Evolutionary conservation across 2,797 vertebrate species (phyloP).

Genomic region (Chelmon rostratus): DNA sequence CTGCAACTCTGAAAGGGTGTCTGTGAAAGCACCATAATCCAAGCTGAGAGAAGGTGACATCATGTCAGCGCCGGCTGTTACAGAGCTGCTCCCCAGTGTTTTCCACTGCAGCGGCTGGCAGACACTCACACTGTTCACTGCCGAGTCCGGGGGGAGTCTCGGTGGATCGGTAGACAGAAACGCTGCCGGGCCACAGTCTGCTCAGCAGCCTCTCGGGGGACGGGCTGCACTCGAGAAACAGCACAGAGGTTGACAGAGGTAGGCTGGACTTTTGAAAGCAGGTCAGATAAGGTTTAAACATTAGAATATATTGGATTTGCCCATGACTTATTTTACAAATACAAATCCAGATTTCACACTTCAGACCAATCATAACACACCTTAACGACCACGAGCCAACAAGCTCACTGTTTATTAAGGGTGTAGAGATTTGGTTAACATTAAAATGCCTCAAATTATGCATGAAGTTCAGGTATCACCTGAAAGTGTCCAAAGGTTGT

Average conservation of each 20-base stretch:
- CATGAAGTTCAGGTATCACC: no score
- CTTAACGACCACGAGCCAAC: no score
- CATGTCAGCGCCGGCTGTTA: conserved; percentile 1
- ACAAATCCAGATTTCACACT: no score
- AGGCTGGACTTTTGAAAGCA: not conserved
- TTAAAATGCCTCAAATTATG: no score
- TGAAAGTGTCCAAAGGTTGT: no score
- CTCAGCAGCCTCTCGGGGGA: not conserved
- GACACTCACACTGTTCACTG: not conserved
- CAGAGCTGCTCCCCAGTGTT: not conserved
- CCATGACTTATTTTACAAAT: no score
- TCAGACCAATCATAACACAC: no score
- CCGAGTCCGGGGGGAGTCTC: not conserved
- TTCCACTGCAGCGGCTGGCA: not conserved
- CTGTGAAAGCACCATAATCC: conserved; percentile 1
- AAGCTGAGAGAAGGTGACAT: not conserved
- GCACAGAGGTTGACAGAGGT: not conserved
- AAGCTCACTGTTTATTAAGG: no score
- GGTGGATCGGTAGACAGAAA: not conserved
- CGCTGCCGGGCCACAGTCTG: not conserved
- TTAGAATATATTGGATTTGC: not conserved
- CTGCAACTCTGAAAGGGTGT: not conserved
- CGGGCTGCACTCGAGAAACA: not conserved
- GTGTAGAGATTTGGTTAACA: no score
- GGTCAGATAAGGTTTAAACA: not conserved